A percentile compares a stretch with the other conserved stretches of the same genome.
These are phyloP conservation scores for Pica pica DNA, from an alignment of 2,113 vertebrate species.

Conservation along the genomic window DNA sequence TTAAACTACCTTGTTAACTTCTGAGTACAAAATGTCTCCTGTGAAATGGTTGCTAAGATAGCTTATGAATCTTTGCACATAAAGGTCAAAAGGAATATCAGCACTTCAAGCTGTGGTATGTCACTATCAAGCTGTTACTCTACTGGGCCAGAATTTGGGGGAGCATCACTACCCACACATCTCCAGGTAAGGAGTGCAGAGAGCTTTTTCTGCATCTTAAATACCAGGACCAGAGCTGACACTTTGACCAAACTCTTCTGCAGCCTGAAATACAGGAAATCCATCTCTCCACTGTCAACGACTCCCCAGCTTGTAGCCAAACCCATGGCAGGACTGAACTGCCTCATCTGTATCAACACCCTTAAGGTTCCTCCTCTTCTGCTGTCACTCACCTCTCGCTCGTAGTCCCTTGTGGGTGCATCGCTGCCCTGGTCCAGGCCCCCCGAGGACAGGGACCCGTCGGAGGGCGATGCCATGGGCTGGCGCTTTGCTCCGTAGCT, in stretches of 20 bases:
- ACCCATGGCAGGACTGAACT: neutral
- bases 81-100: neutral
- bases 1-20: neutral
- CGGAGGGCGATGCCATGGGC: constrained; percentile 92
- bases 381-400: constrained; percentile 84
- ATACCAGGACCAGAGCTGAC: neutral
- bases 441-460: constrained; percentile 93
- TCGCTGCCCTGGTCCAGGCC: constrained; percentile 89
- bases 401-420: constrained; percentile 87
- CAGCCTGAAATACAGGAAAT: neutral
- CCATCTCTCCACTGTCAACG: fast-evolving
- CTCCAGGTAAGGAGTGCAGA: neutral
- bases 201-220: neutral
- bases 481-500: constrained; percentile 88
- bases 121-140: neutral
- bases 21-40: neutral
- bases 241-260: neutral
- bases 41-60: neutral
- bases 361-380: neutral
- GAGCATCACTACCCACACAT: neutral
- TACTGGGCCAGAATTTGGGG: neutral
- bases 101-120: neutral
- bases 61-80: neutral
- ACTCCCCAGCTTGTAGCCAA: neutral
- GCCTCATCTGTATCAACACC: neutral